phyloP scores from a whole-genome alignment of 2,888 invertebrate genomes.

The Biston betularia region DNA sequence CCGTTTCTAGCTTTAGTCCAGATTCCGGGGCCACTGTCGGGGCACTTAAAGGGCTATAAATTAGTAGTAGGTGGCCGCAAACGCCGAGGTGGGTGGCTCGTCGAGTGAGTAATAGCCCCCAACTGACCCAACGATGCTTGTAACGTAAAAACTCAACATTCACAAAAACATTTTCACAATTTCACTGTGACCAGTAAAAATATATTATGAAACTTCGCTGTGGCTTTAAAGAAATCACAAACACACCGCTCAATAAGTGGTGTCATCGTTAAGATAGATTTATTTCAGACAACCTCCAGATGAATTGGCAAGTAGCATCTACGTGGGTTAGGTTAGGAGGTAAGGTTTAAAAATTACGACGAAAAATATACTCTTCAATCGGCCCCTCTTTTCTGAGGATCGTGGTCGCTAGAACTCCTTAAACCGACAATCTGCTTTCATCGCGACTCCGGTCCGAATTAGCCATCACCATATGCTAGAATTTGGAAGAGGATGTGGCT shows the following conservation, averaged over 20 bases:
- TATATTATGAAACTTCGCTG: conserved; percentile 3
- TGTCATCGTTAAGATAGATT: no score
- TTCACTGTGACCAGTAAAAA: conserved; percentile 23
- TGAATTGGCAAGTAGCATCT: no score
- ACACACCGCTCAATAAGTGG: background rate
- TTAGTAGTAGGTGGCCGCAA: conserved; percentile 80
- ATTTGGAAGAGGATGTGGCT: no score
- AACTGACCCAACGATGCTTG: conserved; percentile 64
- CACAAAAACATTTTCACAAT: conserved; percentile 43
- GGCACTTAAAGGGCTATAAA: conserved; percentile 82
- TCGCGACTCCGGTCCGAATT: no score
- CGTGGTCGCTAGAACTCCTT: no score
- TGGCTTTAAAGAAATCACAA: background rate
- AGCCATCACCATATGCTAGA: no score
- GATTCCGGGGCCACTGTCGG: conserved; percentile 67
- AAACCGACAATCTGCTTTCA: no score
- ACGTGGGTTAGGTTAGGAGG: no score
- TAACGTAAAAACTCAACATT: conserved; percentile 62
- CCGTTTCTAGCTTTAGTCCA: conserved; percentile 68
- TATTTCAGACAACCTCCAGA: no score
- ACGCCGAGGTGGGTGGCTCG: conserved; percentile 77
- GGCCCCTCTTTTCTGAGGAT: no score
- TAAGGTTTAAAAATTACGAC: no score
- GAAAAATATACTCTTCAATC: no score
- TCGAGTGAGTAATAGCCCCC: conserved; percentile 77